Evolutionary conservation across 2,888 invertebrate species (phyloP).

Genomic region (Syritta pipiens): DNA sequence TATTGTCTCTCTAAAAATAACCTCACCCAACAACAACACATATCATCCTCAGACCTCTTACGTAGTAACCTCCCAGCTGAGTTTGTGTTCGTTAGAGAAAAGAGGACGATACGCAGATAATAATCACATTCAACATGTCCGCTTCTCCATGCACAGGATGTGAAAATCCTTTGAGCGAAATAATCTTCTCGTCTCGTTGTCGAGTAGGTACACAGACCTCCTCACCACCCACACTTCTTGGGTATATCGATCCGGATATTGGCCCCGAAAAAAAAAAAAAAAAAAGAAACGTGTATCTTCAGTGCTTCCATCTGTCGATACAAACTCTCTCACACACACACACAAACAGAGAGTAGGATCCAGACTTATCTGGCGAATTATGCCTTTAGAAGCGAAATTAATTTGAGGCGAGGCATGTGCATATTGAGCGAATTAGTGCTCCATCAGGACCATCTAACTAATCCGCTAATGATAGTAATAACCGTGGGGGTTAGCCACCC

Average conservation of each 20-base stretch:
- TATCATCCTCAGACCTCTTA: constrained; percentile 33
- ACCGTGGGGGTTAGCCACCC: no score
- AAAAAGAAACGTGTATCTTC: no score
- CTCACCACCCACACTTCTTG: constrained; percentile 31
- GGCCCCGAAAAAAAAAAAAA: constrained; percentile 24
- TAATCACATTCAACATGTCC: constrained; percentile 67
- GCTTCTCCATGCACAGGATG: constrained; percentile 49
- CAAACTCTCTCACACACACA: neutral
- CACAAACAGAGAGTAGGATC: neutral
- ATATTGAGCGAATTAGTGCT: constrained; percentile 28
- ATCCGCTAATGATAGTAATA: constrained; percentile 44
- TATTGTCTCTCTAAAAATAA: constrained; percentile 63
- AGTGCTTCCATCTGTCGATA: constrained; percentile 29
- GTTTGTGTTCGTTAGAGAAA: constrained; percentile 30
- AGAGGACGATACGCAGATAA: constrained; percentile 31
- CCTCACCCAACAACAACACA: constrained; percentile 49
- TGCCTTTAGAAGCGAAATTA: constrained; percentile 42
- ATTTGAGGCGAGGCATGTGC: constrained; percentile 10
- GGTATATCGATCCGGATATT: constrained; percentile 53
- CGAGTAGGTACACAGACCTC: no score
- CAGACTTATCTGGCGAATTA: constrained; percentile 30
- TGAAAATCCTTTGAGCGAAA: constrained; percentile 57
- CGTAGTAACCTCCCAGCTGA: neutral
- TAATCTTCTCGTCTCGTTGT: constrained; percentile 49
- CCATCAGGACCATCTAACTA: constrained; percentile 24